A percentile compares a stretch with the other conserved stretches of the same genome.
phyloP scores from a whole-genome alignment of 2,113 vertebrate species.

The Dunckerocampus dactyliophorus region DNA sequence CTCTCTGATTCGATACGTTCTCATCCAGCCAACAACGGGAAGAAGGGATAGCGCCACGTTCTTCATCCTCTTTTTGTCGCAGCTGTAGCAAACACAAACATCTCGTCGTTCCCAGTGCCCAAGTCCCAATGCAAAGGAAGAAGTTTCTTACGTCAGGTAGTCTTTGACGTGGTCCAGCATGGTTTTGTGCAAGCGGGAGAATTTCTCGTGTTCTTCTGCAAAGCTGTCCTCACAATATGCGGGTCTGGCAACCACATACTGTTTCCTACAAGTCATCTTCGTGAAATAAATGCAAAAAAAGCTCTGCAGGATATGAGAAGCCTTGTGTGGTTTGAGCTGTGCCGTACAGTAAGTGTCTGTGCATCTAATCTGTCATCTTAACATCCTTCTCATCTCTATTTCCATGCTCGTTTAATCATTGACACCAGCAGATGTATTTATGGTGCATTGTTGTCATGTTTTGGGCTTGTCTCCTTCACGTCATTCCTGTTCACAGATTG shows the following conservation, averaged over 20 bases:
- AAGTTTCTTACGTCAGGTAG: constrained; percentile 50
- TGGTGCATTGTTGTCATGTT: background rate
- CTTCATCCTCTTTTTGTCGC: constrained; percentile 77
- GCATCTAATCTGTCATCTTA: constrained; percentile 28
- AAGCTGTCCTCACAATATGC: constrained; percentile 83
- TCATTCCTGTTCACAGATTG: no score
- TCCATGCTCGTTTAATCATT: constrained; percentile 41
- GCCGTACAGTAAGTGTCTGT: background rate
- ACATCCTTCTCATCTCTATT: constrained; percentile 1
- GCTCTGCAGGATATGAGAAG: background rate
- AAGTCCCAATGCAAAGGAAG: background rate
- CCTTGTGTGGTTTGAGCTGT: no score
- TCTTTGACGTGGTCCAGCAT: constrained; percentile 72
- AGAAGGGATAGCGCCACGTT: constrained; percentile 70
- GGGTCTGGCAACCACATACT: constrained; percentile 77
- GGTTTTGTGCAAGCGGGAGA: constrained; percentile 76
- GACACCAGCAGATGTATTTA: constrained; percentile 15
- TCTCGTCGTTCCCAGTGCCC: no score
- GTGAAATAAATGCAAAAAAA: background rate
- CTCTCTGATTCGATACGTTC: constrained; percentile 76
- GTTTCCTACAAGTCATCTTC: constrained; percentile 67
- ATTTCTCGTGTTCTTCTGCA: constrained; percentile 73
- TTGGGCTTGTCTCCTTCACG: no score
- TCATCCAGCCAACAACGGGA: constrained; percentile 85
- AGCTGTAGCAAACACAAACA: constrained; percentile 70